Evolutionary conservation across 2,113 vertebrate genomes (phyloP).

Genomic region (Pomatostomus ruficeps): DNA sequence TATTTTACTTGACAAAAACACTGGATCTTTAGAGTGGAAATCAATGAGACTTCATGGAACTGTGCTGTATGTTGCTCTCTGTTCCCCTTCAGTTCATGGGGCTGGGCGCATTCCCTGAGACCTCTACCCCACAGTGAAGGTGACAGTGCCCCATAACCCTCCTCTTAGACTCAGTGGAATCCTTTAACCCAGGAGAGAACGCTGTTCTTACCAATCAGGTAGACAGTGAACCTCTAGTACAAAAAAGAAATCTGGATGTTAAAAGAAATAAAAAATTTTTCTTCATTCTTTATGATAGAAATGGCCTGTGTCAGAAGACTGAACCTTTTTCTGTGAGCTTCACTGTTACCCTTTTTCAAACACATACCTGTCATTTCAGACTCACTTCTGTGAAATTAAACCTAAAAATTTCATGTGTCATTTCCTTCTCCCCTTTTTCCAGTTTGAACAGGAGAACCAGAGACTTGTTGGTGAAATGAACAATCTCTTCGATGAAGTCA

Average conservation of each 20-base stretch:
- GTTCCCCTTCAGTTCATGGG: background rate
- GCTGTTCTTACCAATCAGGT: background rate
- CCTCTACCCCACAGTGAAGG: background rate
- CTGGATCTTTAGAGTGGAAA: background rate
- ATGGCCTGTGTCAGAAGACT: background rate
- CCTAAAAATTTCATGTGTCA: background rate
- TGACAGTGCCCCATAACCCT: background rate
- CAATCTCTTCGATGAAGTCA: conserved; percentile 93
- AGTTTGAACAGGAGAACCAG: conserved; percentile 98
- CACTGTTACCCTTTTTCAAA: background rate
- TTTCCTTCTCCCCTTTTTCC: background rate
- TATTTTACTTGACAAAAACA: background rate
- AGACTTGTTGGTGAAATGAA: conserved; percentile 93
- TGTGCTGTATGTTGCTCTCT: background rate
- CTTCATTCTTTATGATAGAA: background rate
- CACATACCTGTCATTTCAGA: background rate
- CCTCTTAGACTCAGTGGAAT: background rate
- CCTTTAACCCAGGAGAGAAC: background rate
- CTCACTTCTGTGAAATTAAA: background rate
- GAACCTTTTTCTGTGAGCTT: background rate
- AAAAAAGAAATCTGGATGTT: background rate
- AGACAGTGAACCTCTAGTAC: background rate
- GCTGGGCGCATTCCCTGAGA: background rate
- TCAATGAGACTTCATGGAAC: background rate
- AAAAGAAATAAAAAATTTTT: background rate